Percentiles rank a stretch among this genome's conserved stretches.
These are phyloP conservation scores for Phallusia fumigata DNA, from an alignment of 23 tunicate species.

Conservation along the genomic window DNA sequence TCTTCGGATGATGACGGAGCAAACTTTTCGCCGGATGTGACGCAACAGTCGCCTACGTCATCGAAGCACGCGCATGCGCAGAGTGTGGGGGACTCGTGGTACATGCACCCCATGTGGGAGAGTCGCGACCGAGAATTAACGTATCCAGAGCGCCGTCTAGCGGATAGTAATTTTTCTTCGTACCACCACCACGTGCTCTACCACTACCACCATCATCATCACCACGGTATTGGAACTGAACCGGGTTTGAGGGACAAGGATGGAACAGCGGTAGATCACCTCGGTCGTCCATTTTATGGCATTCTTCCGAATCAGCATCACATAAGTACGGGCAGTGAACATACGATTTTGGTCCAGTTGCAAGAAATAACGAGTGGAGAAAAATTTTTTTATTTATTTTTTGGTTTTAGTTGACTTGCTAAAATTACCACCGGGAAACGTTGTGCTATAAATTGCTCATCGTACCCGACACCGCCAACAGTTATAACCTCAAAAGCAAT, in stretches of 20 bases:
- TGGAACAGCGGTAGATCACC: neutral
- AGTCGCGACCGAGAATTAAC: neutral
- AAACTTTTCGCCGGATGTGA: neutral
- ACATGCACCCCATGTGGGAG: neutral
- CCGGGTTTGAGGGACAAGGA: neutral
- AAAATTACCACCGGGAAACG: no score
- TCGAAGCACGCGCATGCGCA: slow-evolving; percentile 7
- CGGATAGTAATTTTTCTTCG: slow-evolving; percentile 16
- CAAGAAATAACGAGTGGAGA: no score
- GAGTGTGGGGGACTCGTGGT: neutral
- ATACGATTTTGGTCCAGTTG: no score
- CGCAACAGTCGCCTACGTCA: neutral
- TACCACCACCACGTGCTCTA: slow-evolving; percentile 47
- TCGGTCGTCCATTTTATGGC: neutral
- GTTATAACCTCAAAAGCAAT: no score
- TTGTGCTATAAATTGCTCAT: no score
- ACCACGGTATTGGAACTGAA: slow-evolving; percentile 21
- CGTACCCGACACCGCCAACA: no score
- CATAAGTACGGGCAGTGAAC: neutral
- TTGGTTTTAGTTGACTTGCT: no score
- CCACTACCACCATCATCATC: slow-evolving; percentile 58
- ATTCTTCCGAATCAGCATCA: neutral
- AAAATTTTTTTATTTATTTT: no score
- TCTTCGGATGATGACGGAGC: neutral
- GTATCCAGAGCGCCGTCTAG: slow-evolving; percentile 24